Base-by-base conservation (phyloP, 2,113 vertebrate species). In the Siniperca chuatsi region DNA sequence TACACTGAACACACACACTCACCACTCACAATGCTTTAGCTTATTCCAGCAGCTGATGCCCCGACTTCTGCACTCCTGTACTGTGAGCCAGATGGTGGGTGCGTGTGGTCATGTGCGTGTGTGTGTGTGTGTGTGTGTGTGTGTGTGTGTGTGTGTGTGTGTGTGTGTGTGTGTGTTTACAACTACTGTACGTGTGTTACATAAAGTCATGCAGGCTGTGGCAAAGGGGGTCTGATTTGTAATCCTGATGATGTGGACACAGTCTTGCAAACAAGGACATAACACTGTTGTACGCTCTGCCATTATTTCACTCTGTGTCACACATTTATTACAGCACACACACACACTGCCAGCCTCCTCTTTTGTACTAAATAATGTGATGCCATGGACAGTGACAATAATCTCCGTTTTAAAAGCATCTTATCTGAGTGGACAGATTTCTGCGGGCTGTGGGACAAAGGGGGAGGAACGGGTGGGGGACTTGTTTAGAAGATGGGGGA, bases 371-470 rank as follows among this genome's bases (percentile, higher is more conserved):
- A 91, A 92, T 90, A 91, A 91, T 87, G 89, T 87, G 82, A 84
- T 67, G 89, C 85, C 60, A 37, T 83, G 80, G 76, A 91, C 91
- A 81, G 77, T 88, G 88, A 95, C 90, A 93, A 95, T 93, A 94
- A 94, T 94, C 91, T 90, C 82, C 52, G 21, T 88, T 92, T 91
- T 93, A 89, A 95, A 95, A 95, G 94, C 90, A 94, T 94, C 92
- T 94, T 92, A 95, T 92, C 88, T 82, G 87, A 93, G 91, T 90
- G 87, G 90, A 93, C 85, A 84, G 91, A 93, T 95, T 92, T 92
- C 95, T 95, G 91, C 91, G 74, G 88, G 92, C 94, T 90, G 91
- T 92, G 71, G 88, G 86, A 84, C 84, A 77, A 60, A 67, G 37
- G 77, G 81, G 84, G 76, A 81, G 87, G 89, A 29, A 72, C 35